phyloP scores from a whole-genome alignment of 1,140 invertebrate species.

The Apocrypta bakeri region DNA sequence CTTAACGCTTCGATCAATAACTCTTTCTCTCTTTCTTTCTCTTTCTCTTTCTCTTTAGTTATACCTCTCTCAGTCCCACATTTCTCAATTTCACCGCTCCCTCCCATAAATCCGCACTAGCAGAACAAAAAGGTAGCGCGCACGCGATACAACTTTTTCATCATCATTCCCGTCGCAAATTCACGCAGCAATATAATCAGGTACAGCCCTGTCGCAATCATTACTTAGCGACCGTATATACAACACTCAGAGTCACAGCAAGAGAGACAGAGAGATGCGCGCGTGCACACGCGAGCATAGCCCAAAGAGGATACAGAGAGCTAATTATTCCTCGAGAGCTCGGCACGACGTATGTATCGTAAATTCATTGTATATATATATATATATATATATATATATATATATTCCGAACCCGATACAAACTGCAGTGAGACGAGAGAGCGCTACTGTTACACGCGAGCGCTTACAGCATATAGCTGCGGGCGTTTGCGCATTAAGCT shows the following conservation, averaged over 20 bases:
- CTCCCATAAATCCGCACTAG: background rate
- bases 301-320: background rate
- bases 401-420: conserved; percentile 11
- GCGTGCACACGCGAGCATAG: background rate
- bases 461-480: background rate
- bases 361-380: conserved; percentile 19
- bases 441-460: conserved; percentile 5
- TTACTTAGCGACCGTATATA: background rate
- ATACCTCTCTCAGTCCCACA: background rate
- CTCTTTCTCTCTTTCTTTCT: background rate
- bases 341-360: conserved; percentile 5
- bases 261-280: background rate
- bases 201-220: background rate
- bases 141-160: conserved; percentile 1
- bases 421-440: background rate
- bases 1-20: conserved; percentile 7
- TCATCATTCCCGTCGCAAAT: background rate
- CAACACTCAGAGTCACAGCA: too few species aligned
- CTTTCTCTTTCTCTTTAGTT: too few species aligned
- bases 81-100: background rate
- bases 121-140: background rate
- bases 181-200: background rate
- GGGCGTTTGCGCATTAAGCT: conserved; percentile 43
- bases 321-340: conserved; percentile 32
- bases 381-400: too few species aligned